Evolutionary conservation across 2,888 invertebrate species (phyloP), one percentile per base, ranked within the genome.

Genomic region (Rhamnusium bicolor): DNA sequence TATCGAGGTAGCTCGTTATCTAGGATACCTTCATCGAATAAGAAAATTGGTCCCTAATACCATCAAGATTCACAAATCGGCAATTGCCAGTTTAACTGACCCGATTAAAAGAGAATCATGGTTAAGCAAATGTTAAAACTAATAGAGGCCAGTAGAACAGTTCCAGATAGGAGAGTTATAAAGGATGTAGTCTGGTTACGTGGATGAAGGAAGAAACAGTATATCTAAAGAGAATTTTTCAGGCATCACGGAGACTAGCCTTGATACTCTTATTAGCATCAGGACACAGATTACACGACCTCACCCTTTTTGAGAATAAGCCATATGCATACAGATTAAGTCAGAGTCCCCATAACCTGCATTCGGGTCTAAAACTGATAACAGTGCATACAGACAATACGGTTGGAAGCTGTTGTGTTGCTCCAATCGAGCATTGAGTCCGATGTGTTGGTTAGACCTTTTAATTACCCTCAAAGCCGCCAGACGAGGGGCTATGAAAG

Each of bases 211-310:
- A 54, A 54, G 14, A 54, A 14, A 14, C 2, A 10, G n/a, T n/a
- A 21, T 40, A 56, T 12, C n/a, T 27, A 1, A 61, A 19, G 16
- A 70, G 60, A 51, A 4, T 73, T 8, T 70, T 65, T 27, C 58
- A 69, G 19, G 60, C 56, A 18, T 73, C 70, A 40, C 58, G 73
- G 14, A 40, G 67, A 16, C 40, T 71, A 47, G 70, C 71, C 1
- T 67, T 73, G 7, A 71, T 73, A 8, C 54, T 70, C 32, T 29
- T 73, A 4, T 29, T 73, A 27, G 73, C 73, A 8, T 61, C 71
- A 16, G 71, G 71, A n/a, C 63, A 66, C 8, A 18, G 73, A 46
- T 40, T 73, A 16, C 73, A 73, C 16, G 69, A 73, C 49, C 69
- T 0, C 27, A n/a, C n/a, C n/a, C n/a, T n/a, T n/a, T n/a, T n/a